Evolutionary conservation across 2,113 vertebrate genomes (phyloP).

Genomic region (Pyxicephalus adspersus): DNA sequence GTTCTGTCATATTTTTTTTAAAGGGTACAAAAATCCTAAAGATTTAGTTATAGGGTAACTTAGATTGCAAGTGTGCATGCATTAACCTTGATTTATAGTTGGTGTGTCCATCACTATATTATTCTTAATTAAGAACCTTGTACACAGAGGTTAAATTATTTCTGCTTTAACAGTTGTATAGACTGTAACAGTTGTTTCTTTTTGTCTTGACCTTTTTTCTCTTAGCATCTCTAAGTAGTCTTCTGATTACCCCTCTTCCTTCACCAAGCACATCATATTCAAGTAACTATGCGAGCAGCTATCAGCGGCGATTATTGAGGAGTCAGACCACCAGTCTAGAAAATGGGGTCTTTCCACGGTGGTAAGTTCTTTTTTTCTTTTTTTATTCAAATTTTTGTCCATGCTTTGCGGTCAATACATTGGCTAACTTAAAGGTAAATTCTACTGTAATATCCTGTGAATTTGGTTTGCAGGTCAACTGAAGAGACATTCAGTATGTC

Average conservation of each 20-base stretch:
- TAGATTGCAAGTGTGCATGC: no score
- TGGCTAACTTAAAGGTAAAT: neutral
- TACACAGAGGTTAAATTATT: no score
- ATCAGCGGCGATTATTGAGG: slow-evolving; percentile 84
- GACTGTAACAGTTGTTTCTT: neutral
- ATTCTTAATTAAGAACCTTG: no score
- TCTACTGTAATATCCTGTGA: neutral
- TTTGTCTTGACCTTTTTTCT: neutral
- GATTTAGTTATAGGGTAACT: no score
- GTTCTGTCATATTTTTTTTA: no score
- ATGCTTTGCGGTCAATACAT: no score
- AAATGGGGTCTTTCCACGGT: slow-evolving; percentile 78
- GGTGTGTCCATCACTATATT: no score
- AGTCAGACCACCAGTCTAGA: slow-evolving; percentile 88
- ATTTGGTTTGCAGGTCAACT: slow-evolving; percentile 69
- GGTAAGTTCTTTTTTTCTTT: slow-evolving; percentile 66
- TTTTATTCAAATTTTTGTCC: neutral
- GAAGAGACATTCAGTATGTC: slow-evolving; percentile 88
- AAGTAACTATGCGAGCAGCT: slow-evolving; percentile 80
- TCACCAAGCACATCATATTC: slow-evolving; percentile 81
- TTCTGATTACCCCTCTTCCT: slow-evolving; percentile 82
- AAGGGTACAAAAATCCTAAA: no score
- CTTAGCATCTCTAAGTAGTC: slow-evolving; percentile 84
- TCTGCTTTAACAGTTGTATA: neutral
- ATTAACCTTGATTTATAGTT: no score